These are phyloP conservation scores for Papilio machaon DNA, from an alignment of 1,140 invertebrate genomes.

Conservation along the genomic window DNA sequence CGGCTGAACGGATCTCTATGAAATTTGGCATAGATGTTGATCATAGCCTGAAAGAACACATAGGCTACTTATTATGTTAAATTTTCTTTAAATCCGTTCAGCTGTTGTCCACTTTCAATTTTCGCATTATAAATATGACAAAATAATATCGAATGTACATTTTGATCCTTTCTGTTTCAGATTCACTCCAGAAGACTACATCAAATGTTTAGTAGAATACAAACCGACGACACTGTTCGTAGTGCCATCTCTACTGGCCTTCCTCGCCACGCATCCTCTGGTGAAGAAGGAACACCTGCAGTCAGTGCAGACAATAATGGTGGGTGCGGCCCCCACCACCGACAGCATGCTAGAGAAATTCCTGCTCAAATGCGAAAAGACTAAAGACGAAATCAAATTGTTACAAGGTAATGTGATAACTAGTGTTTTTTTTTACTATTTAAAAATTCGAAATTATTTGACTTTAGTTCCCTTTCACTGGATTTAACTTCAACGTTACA, in stretches of 20 bases:
- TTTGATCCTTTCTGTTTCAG: conserved; percentile 58
- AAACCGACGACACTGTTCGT: conserved; percentile 85
- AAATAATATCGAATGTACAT: background rate
- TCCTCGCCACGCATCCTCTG: conserved; percentile 84
- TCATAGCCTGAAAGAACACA: too few species aligned
- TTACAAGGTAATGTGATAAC: conserved; percentile 81
- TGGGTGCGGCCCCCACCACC: conserved; percentile 86
- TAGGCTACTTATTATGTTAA: too few species aligned
- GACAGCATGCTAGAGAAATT: conserved; percentile 85
- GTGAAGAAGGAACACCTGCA: conserved; percentile 84
- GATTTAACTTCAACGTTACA: too few species aligned
- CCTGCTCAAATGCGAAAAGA: conserved; percentile 80
- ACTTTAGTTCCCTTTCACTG: too few species aligned
- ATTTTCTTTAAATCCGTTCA: background rate
- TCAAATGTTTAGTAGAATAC: conserved; percentile 83
- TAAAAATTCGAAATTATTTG: too few species aligned
- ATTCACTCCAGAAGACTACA: conserved; percentile 87
- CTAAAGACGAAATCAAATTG: conserved; percentile 79
- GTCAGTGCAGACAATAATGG: conserved; percentile 83
- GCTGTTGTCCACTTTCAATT: too few species aligned
- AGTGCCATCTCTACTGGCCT: conserved; percentile 86
- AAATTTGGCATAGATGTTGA: too few species aligned
- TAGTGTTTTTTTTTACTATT: background rate
- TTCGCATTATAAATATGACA: too few species aligned
- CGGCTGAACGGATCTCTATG: too few species aligned